phyloP scores from a whole-genome alignment of 2,113 vertebrate genomes.

The Zosterops pallidus region DNA sequence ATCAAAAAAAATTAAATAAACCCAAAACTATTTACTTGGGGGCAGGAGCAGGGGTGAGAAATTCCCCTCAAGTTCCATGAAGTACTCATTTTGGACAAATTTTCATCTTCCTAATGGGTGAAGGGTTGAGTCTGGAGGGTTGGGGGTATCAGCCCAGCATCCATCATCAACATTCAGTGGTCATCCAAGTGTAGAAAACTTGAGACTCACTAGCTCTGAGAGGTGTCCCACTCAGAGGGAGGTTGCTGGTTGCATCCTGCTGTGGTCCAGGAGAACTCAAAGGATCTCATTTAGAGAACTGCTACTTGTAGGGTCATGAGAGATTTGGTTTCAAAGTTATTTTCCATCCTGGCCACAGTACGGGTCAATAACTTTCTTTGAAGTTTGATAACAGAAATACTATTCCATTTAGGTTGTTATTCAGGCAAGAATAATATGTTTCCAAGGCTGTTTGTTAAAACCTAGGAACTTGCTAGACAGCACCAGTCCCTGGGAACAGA shows the following conservation, averaged over 20 bases:
- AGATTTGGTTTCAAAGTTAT: background rate
- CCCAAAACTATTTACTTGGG: background rate
- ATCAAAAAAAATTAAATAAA: accelerated
- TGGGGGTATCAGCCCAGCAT: background rate
- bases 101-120: background rate
- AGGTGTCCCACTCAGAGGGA: accelerated
- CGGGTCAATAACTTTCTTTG: background rate
- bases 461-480: background rate
- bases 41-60: background rate
- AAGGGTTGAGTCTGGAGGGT: background rate
- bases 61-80: background rate
- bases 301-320: background rate
- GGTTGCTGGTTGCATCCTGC: background rate
- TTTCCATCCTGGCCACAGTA: background rate
- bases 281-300: background rate
- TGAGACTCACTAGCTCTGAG: background rate
- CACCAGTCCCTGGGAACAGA: background rate
- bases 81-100: background rate
- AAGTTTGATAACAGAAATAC: background rate
- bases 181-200: background rate
- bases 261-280: background rate
- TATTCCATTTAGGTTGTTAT: background rate
- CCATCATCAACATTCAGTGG: background rate
- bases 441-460: background rate
- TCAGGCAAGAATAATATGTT: background rate